Conservation (phyloP, 2,113 vertebrate species). For the Vimba vimba region DNA sequence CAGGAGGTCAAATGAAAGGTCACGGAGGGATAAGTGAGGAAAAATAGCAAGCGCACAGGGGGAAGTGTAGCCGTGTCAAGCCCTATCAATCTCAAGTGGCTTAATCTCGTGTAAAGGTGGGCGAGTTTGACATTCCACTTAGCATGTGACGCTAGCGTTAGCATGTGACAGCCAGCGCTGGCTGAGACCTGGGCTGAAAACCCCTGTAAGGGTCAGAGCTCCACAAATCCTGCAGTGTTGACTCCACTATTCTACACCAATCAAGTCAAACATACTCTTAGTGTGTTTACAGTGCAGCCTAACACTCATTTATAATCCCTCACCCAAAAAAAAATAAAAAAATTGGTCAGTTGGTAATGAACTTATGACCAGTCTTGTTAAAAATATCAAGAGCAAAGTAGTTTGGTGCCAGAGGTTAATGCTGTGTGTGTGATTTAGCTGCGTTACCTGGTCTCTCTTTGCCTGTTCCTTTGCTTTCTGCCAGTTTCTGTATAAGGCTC, state of each 20-base stretch:
- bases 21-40: slow-evolving; percentile 16
- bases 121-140: slow-evolving; percentile 59
- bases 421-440: neutral
- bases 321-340: neutral
- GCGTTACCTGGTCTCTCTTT: slow-evolving; percentile 93
- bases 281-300: slow-evolving; percentile 2
- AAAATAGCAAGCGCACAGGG: slow-evolving; percentile 29
- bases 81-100: slow-evolving; percentile 54
- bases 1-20: slow-evolving; percentile 32
- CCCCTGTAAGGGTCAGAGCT: slow-evolving; percentile 52
- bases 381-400: slow-evolving; percentile 14
- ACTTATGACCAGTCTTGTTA: slow-evolving; percentile 7
- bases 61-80: slow-evolving; percentile 47
- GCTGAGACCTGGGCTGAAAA: slow-evolving; percentile 10
- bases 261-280: slow-evolving; percentile 51
- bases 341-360: slow-evolving; percentile 2
- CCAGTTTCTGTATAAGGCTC: slow-evolving; percentile 91
- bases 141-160: slow-evolving; percentile 61
- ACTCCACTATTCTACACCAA: slow-evolving; percentile 57
- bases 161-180: slow-evolving; percentile 51
- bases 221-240: slow-evolving; percentile 57
- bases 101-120: slow-evolving; percentile 58
- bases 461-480: slow-evolving; percentile 95
- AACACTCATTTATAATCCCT: neutral
- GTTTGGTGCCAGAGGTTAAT: neutral